Base-by-base conservation (phyloP, 2,888 invertebrate species). In the Drosophila leonis region DNA sequence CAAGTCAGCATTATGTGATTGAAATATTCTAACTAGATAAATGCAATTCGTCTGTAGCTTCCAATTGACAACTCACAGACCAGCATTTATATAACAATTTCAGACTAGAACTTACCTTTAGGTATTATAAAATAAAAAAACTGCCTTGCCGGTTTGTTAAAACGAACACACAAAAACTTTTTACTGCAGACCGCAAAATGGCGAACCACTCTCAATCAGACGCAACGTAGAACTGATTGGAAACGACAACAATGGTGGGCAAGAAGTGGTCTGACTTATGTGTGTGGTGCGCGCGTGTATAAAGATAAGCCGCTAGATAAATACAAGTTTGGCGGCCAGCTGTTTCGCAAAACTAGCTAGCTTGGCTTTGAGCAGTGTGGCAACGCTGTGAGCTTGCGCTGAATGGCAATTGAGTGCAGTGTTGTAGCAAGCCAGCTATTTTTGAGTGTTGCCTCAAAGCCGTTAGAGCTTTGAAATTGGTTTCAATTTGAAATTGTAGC, bases 231-330 rank as follows among this genome's bases (percentile, higher is more conserved):
- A 78, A 89, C 75, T 90, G 78, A 83, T 76, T 82, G 70, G 63
- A 49, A 72, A 74, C 49, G 73, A 73, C 72, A 70, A 77, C 78
- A 77, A 78, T 74, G 65, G 55, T 29, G 71, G 63, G 44, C 49
- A 82, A 72, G 70, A 72, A 71, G 66, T 78, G 74, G 75, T 62
- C 72, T 71, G 80, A 76, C 66, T 59, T 59, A 29, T 41, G 51
- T 35, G 61, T 55, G 72, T 24, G 24, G 72, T 24, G 24, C 69
- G 61, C 59, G 72, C 69, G 78, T 65, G 65, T 65, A 65, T 46
- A 55, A 37, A 68, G 75, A 83, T 75, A 83, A 75, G 79, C 64
- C 29, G 59, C 65, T 78, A 86, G 87, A 83, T 83, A 86, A 87
- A 83, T 83, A 83, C 84, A 69, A 65, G 82, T 81, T 78, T 61